Conservation (phyloP, 2,888 invertebrate species). For the Helobdella robusta region DNA sequence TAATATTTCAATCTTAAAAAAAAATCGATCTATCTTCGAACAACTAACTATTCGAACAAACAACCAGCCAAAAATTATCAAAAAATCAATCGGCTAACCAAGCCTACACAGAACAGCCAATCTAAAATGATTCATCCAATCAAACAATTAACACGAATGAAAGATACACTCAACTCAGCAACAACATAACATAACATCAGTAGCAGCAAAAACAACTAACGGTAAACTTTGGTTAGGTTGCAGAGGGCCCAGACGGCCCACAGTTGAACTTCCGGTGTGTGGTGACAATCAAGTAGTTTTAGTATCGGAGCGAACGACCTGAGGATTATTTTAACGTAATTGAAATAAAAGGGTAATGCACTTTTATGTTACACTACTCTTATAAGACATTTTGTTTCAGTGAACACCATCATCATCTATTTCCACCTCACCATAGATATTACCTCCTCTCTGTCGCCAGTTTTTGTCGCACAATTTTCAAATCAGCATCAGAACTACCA, state of each 20-base stretch:
- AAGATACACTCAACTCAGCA: neutral
- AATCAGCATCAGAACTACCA: constrained; percentile 15
- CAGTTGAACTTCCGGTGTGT: constrained; percentile 80
- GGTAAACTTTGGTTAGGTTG: constrained; percentile 83
- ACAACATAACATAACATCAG: constrained; percentile 6
- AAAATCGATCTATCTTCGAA: no score
- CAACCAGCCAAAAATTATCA: neutral
- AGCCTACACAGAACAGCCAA: no score
- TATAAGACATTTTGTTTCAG: no score
- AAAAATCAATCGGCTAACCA: neutral
- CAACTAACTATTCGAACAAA: neutral
- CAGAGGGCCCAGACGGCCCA: constrained; percentile 97
- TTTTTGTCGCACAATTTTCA: no score
- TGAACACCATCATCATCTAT: no score
- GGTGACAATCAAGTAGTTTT: constrained; percentile 63
- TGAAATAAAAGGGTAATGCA: no score
- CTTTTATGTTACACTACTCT: no score
- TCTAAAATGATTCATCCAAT: neutral
- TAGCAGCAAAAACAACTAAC: constrained; percentile 56
- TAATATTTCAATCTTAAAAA: no score
- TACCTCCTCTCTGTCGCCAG: neutral
- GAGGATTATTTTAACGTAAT: no score
- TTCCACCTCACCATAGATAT: neutral
- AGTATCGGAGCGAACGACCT: constrained; percentile 87
- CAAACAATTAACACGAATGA: neutral